A percentile compares a stretch with the other conserved stretches of the same genome.
These are phyloP conservation scores for Penaeus indicus DNA, from an alignment of 1,140 invertebrate species.

Conservation along the genomic window DNA sequence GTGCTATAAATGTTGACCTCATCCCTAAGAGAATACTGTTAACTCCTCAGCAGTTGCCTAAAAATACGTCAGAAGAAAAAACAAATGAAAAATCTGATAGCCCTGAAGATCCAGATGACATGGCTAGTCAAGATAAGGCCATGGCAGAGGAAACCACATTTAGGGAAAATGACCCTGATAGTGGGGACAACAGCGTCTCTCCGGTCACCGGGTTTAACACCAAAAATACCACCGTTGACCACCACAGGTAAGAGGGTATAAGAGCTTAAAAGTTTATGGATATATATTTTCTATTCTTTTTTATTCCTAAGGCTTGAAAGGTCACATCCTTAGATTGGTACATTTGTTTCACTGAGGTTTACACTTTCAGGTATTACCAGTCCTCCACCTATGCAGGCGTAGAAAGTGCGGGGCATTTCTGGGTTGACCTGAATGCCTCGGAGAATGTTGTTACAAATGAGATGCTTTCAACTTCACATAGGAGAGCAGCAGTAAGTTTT, in stretches of 20 bases:
- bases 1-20: too few relatives aligned
- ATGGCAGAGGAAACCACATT: background rate
- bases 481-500: constrained; percentile 84
- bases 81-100: background rate
- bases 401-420: constrained; percentile 76
- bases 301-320: background rate
- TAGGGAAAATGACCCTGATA: background rate
- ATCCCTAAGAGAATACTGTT: too few relatives aligned
- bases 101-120: background rate
- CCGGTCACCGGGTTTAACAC: background rate
- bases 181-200: background rate
- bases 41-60: too few relatives aligned
- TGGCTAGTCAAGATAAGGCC: background rate
- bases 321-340: background rate
- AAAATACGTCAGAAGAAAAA: too few relatives aligned
- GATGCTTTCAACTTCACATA: constrained; percentile 87
- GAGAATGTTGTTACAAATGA: constrained; percentile 77
- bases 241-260: background rate
- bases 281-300: too few relatives aligned
- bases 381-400: constrained; percentile 9
- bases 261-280: too few relatives aligned
- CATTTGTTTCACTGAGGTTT: background rate
- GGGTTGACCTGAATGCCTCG: constrained; percentile 78
- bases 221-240: constrained; percentile 6
- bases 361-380: constrained; percentile 45